A percentile compares a stretch with the other conserved stretches of the same genome.
Evolutionary conservation across 2,113 vertebrate species (phyloP).

Genomic region (Ploceus nigricollis): DNA sequence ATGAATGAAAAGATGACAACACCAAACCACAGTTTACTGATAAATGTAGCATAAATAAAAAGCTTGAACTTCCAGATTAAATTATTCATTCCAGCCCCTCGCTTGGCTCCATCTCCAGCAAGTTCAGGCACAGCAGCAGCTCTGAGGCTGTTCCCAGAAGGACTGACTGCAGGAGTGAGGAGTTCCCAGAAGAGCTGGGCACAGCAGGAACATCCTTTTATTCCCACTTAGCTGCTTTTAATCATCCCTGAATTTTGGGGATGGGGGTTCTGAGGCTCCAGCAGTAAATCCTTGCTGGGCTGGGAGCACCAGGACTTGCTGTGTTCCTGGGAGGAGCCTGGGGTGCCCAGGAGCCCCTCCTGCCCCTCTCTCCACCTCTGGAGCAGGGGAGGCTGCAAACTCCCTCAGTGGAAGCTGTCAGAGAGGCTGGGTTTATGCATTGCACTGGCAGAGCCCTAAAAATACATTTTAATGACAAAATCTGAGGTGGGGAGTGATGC

Average conservation of each 20-base stretch:
- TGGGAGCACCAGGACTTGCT: neutral
- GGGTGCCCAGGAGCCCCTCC: too few species aligned
- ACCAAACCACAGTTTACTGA: neutral
- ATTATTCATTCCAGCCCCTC: neutral
- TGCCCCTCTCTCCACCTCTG: neutral
- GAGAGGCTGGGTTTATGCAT: neutral
- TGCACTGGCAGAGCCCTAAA: neutral
- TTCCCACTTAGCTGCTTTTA: neutral
- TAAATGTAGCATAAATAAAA: neutral
- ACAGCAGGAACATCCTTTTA: conserved; percentile 1
- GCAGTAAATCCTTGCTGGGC: neutral
- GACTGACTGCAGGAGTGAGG: neutral
- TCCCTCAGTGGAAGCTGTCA: rapidly evolving
- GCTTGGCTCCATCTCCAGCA: neutral
- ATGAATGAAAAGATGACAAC: neutral
- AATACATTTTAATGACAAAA: neutral
- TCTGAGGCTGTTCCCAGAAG: conserved; percentile 12
- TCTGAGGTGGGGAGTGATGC: rapidly evolving
- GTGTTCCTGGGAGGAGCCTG: neutral
- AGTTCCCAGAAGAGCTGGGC: conserved; percentile 39
- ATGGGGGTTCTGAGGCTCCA: neutral
- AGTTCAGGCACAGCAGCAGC: neutral
- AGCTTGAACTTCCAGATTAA: neutral
- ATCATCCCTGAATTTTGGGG: neutral
- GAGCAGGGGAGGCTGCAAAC: rapidly evolving